Base-by-base conservation (phyloP, 2,113 vertebrate genomes). In the Ophthalmolycus amberensis region DNA sequence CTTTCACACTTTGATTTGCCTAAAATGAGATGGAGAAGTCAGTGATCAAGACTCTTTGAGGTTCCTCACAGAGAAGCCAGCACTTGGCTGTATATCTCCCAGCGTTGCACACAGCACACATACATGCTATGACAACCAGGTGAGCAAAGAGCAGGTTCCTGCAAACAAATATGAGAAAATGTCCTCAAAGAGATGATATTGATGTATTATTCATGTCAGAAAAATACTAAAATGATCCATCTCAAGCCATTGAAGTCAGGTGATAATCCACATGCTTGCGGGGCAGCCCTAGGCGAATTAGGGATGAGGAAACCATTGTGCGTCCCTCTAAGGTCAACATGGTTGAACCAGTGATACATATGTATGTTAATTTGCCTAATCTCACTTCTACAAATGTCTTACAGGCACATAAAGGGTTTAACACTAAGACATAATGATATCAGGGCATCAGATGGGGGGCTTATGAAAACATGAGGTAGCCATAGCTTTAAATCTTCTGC, bases 1-100 rank as follows among this genome's bases (percentile, higher is more conserved):
- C 94, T 93, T 95, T 93, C 94, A 95, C 94, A 95, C 93, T 95
- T 95, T 95, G 94, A 95, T 95, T 95, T 93, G 88, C 91, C 93
- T 92, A 90, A 95, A 95, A 95, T 95, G 93, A 95, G 92, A 91
- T 93, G 86, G 92, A 88, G 91, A 83, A 93, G 91, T 83, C 88
- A 85, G 89, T 82, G 90, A 91, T 94, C 89, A 92, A 90, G 84
- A 91, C 91, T 83, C 93, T 95, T 94, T 95, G 91, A 95, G 94
- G 92, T 90, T 94, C 72, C 85, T 91, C 65, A 91, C 83, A 83
- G 83, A 92, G 91, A 87, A 84, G 78, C 81, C 78, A 80, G 82
- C 83, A 46, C 84, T 71, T 71, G 66, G 83, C 87, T 92, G 65
- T 79, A 65, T 87, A 80, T 91, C 82, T 85, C 75, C 63, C 84